These are phyloP conservation scores for Arenaria interpres DNA, from an alignment of 2,113 vertebrate species.

Conservation along the genomic window DNA sequence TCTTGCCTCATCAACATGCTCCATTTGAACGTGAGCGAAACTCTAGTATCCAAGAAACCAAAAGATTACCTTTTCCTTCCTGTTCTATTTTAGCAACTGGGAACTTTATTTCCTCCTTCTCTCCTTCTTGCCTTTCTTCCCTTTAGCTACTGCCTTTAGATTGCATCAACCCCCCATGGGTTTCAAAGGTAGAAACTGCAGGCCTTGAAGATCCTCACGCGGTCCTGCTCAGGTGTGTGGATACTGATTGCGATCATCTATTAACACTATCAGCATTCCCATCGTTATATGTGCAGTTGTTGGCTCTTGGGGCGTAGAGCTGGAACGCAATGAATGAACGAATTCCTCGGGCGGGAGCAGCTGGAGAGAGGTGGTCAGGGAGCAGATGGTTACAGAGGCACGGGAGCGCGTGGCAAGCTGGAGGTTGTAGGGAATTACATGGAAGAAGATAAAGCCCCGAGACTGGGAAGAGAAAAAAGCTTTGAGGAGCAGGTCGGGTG, in stretches of 20 bases:
- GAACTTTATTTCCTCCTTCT: slow-evolving; percentile 44
- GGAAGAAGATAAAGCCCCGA: neutral
- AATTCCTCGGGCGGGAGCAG: slow-evolving; percentile 5
- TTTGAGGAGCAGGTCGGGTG: neutral
- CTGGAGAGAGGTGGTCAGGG: slow-evolving; percentile 42
- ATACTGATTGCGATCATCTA: slow-evolving; percentile 58
- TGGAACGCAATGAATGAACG: slow-evolving; percentile 57
- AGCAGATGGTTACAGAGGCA: neutral
- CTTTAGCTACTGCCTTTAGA: slow-evolving; percentile 46
- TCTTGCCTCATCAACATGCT: neutral
- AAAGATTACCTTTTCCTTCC: slow-evolving; percentile 56
- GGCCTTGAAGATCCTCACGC: slow-evolving; percentile 44
- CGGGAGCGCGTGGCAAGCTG: neutral
- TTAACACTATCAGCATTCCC: slow-evolving; percentile 54
- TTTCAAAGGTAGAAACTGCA: slow-evolving; percentile 48
- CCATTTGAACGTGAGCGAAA: neutral
- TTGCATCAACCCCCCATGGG: slow-evolving; percentile 20
- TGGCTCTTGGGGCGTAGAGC: slow-evolving; percentile 35
- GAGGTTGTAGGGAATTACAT: neutral
- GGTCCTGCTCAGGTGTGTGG: slow-evolving; percentile 61
- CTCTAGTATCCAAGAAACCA: slow-evolving; percentile 9
- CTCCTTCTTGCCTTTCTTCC: slow-evolving; percentile 5
- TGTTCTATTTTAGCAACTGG: slow-evolving; percentile 44
- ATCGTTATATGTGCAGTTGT: slow-evolving; percentile 14
- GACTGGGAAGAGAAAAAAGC: neutral